Evolutionary conservation across 2,888 invertebrate species (phyloP), one percentile per base, ranked within the genome.

Genomic region (Plebejus argus): DNA sequence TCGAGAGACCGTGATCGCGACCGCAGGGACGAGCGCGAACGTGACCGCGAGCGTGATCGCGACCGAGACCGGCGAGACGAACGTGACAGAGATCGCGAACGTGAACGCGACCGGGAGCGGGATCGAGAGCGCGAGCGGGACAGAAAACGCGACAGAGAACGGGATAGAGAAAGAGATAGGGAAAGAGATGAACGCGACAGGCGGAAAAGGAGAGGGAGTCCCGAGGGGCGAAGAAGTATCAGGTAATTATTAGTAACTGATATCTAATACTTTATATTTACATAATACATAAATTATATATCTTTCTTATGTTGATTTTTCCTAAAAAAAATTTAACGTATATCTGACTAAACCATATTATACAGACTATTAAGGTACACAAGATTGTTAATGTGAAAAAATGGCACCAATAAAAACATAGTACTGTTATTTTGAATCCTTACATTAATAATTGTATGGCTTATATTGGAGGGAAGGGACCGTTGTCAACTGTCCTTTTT

Each of bases 161-260:
- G 88, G 4, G 85, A 88, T 0, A 77, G 86, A 7, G 89, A 90
- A 0, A 79, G 89, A n/a, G 89, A 91, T 2, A 81, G 89, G 77
- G 91, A 91, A 61, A 83, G 88, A 70, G 87, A 88, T 0, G 92
- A 91, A 12, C 84, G 91, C 28, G 92, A 92, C 49, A 85, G 93
- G 35, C 89, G 93, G 84, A 92, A 93, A 90, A 83, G 93, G 77
- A 89, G 91, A 72, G 83, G 84, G 78, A 94, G 94, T 79, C 94
- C 94, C 0, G 94, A 94, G n/a, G 90, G 89, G 45, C 87, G 94
- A 78, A 83, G 93, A 72, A 94, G 94, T 86, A 93, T 94, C 76
- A 86, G 92, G 94, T 93, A 53, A 81, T 84, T 79, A 8, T 39
- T 12, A 18, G 53, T 33, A 56, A 66, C 23, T 28, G 4, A 1